Evolutionary conservation across 2,888 invertebrate species (phyloP).

Genomic region (Drosophila mulleri): DNA sequence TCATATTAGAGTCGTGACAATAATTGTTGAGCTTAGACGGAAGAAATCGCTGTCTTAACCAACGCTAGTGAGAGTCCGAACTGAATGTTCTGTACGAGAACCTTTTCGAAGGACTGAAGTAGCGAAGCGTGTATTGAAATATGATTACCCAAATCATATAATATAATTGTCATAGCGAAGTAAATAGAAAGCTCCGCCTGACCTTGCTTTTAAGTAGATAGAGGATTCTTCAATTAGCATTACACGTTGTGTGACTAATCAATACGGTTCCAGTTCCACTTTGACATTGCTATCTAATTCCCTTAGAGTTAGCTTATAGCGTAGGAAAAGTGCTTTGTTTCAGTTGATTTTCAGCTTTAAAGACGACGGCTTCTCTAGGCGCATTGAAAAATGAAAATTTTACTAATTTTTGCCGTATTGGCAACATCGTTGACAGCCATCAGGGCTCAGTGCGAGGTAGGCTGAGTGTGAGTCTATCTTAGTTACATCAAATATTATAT

Average conservation of each 20-base stretch:
- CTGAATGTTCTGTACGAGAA: conserved; percentile 98
- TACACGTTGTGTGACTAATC: neutral
- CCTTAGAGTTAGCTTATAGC: neutral
- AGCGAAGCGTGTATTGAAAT: conserved; percentile 83
- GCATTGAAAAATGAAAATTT: neutral
- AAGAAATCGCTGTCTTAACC: conserved; percentile 88
- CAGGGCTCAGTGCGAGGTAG: no score
- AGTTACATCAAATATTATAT: no score
- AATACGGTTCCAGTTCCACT: neutral
- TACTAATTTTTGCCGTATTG: neutral
- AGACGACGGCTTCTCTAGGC: neutral
- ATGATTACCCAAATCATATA: neutral
- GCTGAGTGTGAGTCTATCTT: no score
- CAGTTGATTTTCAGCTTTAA: neutral
- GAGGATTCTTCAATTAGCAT: neutral
- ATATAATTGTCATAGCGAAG: neutral
- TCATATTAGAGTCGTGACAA: neutral
- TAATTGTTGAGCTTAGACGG: no score
- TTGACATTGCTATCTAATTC: neutral
- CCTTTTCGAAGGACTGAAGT: conserved; percentile 95
- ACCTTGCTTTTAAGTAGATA: neutral
- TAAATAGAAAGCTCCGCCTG: neutral
- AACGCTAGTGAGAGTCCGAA: conserved; percentile 97
- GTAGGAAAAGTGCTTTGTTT: no score
- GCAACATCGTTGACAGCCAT: no score